Conservation (phyloP, 2,888 invertebrate species). For the Syrphus vitripennis region DNA sequence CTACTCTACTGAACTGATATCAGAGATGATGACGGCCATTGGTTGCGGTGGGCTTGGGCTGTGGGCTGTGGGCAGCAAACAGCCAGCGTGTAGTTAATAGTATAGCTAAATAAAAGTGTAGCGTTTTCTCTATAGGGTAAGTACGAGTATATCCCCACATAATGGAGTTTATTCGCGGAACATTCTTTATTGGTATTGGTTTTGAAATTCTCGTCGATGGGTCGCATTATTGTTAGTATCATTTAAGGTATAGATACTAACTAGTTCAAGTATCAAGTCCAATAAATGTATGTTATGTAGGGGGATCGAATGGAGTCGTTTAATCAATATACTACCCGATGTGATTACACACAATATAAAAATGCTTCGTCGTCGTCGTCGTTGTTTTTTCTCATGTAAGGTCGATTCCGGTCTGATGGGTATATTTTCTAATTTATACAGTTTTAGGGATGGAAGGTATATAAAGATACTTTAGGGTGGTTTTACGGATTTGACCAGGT, state of each 20-base stretch:
- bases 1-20: conserved; percentile 41
- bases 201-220: conserved; percentile 23
- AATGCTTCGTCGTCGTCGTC: background rate
- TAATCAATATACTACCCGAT: conserved; percentile 41
- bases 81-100: background rate
- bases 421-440: background rate
- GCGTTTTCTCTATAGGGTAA: conserved; percentile 18
- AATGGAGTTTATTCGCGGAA: conserved; percentile 49
- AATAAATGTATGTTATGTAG: no score
- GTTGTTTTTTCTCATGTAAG: background rate
- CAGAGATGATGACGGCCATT: conserved; percentile 25
- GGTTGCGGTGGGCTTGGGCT: background rate
- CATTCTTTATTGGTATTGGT: conserved; percentile 38
- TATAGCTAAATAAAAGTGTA: background rate
- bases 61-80: conserved; percentile 8
- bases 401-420: background rate
- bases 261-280: conserved; percentile 7
- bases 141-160: conserved; percentile 20
- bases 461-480: no score
- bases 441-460: no score
- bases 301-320: conserved; percentile 5
- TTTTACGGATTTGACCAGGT: no score
- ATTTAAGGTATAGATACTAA: background rate
- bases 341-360: background rate
- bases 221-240: background rate